Percentiles rank a stretch among this genome's conserved stretches.
Conservation (phyloP, 1,140 invertebrate genomes). For the Palaemon carinicauda region DNA sequence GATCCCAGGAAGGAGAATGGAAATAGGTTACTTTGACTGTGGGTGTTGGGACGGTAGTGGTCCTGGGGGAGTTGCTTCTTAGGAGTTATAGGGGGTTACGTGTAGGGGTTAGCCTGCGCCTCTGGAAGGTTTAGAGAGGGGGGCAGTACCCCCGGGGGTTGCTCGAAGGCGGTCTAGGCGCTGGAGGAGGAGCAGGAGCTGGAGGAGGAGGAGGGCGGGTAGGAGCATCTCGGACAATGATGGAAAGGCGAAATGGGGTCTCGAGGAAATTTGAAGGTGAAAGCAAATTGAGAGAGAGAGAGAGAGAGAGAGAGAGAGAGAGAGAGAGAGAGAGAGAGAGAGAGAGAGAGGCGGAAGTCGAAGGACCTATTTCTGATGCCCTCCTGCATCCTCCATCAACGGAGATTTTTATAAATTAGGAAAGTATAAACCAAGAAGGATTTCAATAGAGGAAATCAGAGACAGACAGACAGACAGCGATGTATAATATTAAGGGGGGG, state of each 20-base stretch:
- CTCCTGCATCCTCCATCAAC: too few species aligned
- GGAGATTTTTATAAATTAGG: neutral
- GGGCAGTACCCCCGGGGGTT: too few species aligned
- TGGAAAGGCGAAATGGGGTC: neutral
- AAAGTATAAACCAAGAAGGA: neutral
- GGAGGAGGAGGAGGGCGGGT: neutral
- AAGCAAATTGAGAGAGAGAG: slow-evolving; percentile 26
- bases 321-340: slow-evolving; percentile 5
- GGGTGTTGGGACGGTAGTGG: too few species aligned
- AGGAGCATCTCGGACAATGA: neutral
- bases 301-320: slow-evolving; percentile 22
- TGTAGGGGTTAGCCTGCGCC: too few species aligned
- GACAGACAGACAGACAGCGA: neutral
- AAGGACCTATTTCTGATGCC: too few species aligned
- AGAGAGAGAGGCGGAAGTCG: neutral
- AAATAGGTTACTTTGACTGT: too few species aligned
- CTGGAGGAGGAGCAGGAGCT: too few species aligned
- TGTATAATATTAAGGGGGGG: neutral
- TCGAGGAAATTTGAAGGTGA: slow-evolving; percentile 10
- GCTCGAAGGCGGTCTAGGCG: too few species aligned
- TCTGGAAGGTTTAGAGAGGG: too few species aligned
- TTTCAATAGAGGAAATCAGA: neutral
- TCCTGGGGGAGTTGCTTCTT: too few species aligned
- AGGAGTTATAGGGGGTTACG: too few species aligned
- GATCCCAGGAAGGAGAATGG: too few species aligned